Evolutionary conservation across 2,113 vertebrate species (phyloP).

Genomic region (Clarias batrachus): DNA sequence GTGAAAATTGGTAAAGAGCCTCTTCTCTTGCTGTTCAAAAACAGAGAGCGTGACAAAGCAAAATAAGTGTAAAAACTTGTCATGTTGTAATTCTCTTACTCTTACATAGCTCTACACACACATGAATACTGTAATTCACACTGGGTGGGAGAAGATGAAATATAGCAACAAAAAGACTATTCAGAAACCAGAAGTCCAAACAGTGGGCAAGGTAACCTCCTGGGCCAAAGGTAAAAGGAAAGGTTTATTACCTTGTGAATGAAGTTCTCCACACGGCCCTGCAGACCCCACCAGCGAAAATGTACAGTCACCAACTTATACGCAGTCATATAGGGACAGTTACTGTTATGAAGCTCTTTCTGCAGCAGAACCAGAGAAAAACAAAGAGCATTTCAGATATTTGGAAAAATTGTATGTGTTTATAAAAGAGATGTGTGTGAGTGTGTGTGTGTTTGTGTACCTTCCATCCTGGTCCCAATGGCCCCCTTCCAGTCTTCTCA

Average conservation of each 20-base stretch:
- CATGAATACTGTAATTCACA: not conserved
- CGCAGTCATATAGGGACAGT: slow-evolving; percentile 70
- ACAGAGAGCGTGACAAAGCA: not conserved
- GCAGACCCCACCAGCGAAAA: slow-evolving; percentile 73
- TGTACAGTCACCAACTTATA: slow-evolving; percentile 71
- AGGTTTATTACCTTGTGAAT: slow-evolving; percentile 66
- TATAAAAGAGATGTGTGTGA: not conserved
- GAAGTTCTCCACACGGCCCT: slow-evolving; percentile 69
- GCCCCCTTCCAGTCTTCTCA: slow-evolving; percentile 67
- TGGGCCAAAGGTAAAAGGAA: not conserved
- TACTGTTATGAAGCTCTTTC: slow-evolving; percentile 63
- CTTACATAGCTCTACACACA: not conserved
- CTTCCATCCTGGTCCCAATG: slow-evolving; percentile 70
- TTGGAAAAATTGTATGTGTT: not conserved
- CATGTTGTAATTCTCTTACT: not conserved
- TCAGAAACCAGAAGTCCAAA: not conserved
- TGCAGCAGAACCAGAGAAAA: slow-evolving; percentile 27
- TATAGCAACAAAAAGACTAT: not conserved
- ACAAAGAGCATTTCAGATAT: too few species aligned
- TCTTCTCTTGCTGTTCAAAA: slow-evolving; percentile 67
- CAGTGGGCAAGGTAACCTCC: not conserved
- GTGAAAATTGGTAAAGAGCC: slow-evolving; percentile 74
- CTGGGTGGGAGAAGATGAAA: too few species aligned
- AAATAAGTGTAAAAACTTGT: not conserved
- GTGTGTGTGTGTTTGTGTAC: slow-evolving; percentile 34